Percentiles rank a stretch among this genome's conserved stretches.
phyloP scores from a whole-genome alignment of 1,140 invertebrate species.

The Armadillidium nasatum region DNA sequence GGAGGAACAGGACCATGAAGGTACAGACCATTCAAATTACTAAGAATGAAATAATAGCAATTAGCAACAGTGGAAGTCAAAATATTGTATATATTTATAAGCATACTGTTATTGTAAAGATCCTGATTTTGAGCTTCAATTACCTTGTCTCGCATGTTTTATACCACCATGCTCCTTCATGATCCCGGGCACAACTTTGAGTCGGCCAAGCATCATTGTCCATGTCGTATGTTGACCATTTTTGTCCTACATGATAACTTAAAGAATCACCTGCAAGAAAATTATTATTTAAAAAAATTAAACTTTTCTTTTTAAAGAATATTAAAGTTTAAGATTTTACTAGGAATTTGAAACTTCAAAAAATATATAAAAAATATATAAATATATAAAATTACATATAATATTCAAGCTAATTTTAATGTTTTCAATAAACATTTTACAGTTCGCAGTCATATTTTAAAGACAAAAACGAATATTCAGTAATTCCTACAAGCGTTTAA shows the following conservation, averaged over 20 bases:
- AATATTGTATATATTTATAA: too few species aligned
- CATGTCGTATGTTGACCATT: constrained; percentile 65
- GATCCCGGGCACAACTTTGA: constrained; percentile 63
- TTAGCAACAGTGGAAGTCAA: background rate
- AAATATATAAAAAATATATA: too few species aligned
- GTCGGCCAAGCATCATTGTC: constrained; percentile 68
- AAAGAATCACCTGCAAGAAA: constrained; percentile 59
- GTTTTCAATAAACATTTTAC: too few species aligned
- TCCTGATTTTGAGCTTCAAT: background rate
- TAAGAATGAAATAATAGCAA: constrained; percentile 37
- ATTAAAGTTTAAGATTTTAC: too few species aligned
- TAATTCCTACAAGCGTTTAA: too few species aligned
- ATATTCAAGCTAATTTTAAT: too few species aligned
- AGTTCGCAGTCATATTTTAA: too few species aligned
- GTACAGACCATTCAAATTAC: constrained; percentile 60
- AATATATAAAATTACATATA: too few species aligned
- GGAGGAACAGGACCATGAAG: constrained; percentile 55
- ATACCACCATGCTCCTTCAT: constrained; percentile 63
- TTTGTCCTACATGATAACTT: constrained; percentile 63
- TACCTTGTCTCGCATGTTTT: constrained; percentile 55
- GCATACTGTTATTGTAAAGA: too few species aligned
- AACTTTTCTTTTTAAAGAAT: too few species aligned
- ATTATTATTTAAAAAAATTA: background rate
- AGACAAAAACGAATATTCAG: too few species aligned
- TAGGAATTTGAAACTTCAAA: too few species aligned